These are phyloP conservation scores for Taenaris catops DNA, from an alignment of 2,888 invertebrate genomes.

Conservation along the genomic window DNA sequence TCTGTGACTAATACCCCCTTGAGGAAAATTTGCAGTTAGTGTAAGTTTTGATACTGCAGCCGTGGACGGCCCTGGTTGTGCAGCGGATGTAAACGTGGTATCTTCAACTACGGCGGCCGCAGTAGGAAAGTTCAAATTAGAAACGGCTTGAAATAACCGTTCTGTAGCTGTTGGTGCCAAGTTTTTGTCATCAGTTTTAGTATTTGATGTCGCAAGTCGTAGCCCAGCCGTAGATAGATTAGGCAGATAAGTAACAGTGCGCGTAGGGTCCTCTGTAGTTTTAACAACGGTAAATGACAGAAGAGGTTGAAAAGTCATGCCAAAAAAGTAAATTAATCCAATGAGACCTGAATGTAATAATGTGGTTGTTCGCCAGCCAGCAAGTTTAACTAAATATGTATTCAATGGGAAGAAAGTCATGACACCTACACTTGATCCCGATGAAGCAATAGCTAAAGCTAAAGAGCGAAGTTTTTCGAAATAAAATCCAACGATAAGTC, in stretches of 20 bases:
- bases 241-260: slow-evolving; percentile 63
- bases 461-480: slow-evolving; percentile 58
- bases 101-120: slow-evolving; percentile 55
- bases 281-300: slow-evolving; percentile 51
- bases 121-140: slow-evolving; percentile 50
- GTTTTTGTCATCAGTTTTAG: slow-evolving; percentile 25
- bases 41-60: slow-evolving; percentile 44
- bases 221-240: slow-evolving; percentile 41
- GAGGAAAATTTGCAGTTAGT: slow-evolving; percentile 44
- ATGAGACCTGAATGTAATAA: slow-evolving; percentile 57
- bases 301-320: slow-evolving; percentile 57
- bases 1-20: slow-evolving; percentile 45
- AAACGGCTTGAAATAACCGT: slow-evolving; percentile 40
- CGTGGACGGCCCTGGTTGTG: slow-evolving; percentile 47
- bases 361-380: slow-evolving; percentile 55
- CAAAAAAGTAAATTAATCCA: slow-evolving; percentile 49
- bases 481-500: slow-evolving; percentile 64
- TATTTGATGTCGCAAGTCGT: slow-evolving; percentile 31
- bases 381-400: slow-evolving; percentile 41
- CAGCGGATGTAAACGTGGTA: slow-evolving; percentile 19
- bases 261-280: slow-evolving; percentile 47
- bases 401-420: slow-evolving; percentile 55
- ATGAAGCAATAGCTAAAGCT: slow-evolving; percentile 49
- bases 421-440: slow-evolving; percentile 60
- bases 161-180: slow-evolving; percentile 39